phyloP scores from a whole-genome alignment of 2,113 vertebrate species.

The Ibidorhyncha struthersii region DNA sequence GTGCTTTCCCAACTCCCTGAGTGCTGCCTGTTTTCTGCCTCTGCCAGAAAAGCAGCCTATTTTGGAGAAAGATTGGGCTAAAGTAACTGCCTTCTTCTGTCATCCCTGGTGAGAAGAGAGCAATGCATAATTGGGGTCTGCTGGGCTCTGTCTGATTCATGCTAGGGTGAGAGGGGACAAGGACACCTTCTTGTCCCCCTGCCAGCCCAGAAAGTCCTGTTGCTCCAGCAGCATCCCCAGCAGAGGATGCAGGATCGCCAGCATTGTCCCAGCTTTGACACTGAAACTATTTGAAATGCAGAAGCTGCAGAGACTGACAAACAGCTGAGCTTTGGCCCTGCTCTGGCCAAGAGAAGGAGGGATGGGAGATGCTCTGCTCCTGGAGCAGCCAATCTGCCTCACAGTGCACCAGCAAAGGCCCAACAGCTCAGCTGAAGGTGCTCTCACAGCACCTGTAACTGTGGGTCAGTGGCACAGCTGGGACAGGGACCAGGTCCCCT shows the following conservation, averaged over 20 bases:
- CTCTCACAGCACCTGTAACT: not conserved
- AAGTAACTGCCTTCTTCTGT: not conserved
- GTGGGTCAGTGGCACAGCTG: not conserved
- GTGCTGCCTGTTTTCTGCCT: not conserved
- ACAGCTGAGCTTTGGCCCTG: not conserved
- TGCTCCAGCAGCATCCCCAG: not conserved
- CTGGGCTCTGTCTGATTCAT: not conserved
- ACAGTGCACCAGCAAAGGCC: not conserved
- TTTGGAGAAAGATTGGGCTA: not conserved
- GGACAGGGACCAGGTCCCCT: not conserved
- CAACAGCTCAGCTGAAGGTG: not conserved
- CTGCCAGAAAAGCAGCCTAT: not conserved
- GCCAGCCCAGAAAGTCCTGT: not conserved
- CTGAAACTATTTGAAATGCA: not conserved
- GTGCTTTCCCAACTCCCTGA: not conserved
- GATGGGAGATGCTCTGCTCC: not conserved
- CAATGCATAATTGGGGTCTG: not conserved
- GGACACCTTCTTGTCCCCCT: not conserved
- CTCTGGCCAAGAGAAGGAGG: not conserved
- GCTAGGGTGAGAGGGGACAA: not conserved
- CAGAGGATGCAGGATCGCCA: not conserved
- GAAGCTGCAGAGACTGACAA: not conserved
- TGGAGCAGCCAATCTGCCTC: rapidly evolving
- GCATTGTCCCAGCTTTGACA: not conserved
- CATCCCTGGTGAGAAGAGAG: not conserved